Base-by-base conservation (phyloP, 2,113 vertebrate species). In the Acanthochromis polyacanthus region DNA sequence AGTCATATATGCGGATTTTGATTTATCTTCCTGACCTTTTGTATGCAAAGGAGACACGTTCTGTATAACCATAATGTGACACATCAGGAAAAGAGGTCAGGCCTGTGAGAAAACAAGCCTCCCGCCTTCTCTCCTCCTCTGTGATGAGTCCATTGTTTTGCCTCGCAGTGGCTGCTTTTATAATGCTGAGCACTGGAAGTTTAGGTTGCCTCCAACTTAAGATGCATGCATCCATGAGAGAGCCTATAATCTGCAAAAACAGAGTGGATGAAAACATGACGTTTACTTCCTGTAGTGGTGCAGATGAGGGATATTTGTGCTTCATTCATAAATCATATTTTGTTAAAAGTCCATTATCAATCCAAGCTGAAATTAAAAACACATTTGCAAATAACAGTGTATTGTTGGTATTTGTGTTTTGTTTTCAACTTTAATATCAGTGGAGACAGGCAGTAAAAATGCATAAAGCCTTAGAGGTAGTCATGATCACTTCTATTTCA, bases 1-100 rank as follows among this genome's bases (percentile, higher is more conserved):
- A 92, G 90, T 93, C 91, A 84, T 30, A 36, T 71, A 87, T 85
- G 86, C 63, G 46, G 87, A 90, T 89, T 87, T 89, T 93, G 94
- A 95, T 95, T 93, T 95, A 95, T 94, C 91, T 93, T 72, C 84
- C 87, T 93, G 93, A 95, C 95, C 95, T 95, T 95, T 95, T 85
- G 88, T 92, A 94, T 94, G 94, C 93, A 94, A 94, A 95, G 89
- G 88, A 95, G 92, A 93, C 84, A 68, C 79, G 51, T 88, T 90
- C 74, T 75, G 86, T 91, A 81, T 68, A 87, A 82, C 88, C 78
- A 75, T 91, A 94, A 94, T 93, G 93, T 92, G 93, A 93, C 89
- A 86, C 73, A 71, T 86, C 90, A 92, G 91, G 82, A 94, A 94
- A 94, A 89, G 90, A 93, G 94, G 94, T 93, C 93, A 93, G 77